phyloP scores from a whole-genome alignment of 64 coral and sea anemone genomes.

The Orbicella faveolata region DNA sequence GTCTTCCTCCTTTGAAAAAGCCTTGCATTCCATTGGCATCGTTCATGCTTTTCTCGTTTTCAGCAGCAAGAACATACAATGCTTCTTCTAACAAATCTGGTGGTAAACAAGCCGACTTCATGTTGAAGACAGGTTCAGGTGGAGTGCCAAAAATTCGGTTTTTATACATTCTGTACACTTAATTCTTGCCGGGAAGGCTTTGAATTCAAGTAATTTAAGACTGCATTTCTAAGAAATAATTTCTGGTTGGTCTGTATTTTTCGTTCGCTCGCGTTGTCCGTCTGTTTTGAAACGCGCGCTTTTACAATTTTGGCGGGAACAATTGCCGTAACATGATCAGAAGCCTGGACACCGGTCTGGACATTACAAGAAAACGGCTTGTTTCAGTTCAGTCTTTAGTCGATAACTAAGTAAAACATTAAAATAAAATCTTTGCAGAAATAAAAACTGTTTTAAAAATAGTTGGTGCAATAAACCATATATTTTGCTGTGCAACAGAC shows the following conservation, averaged over 20 bases:
- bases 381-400: too few species aligned
- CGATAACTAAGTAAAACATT: too few species aligned
- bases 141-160: constrained; percentile 97
- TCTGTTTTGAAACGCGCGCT: not conserved
- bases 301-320: constrained; percentile 1
- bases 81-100: constrained; percentile 94
- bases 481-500: too few species aligned
- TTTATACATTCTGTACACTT: constrained; percentile 53
- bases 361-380: not conserved
- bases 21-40: constrained; percentile 68
- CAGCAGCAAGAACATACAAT: constrained; percentile 87
- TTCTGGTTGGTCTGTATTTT: not conserved
- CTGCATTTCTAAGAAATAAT: not conserved
- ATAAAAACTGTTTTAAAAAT: too few species aligned
- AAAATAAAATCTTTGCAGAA: too few species aligned
- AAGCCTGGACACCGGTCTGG: not conserved
- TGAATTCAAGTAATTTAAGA: not conserved
- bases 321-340: not conserved
- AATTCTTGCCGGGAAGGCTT: not conserved
- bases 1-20: constrained; percentile 89
- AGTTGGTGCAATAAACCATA: too few species aligned
- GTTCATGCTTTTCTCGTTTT: constrained; percentile 98
- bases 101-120: constrained; percentile 69
- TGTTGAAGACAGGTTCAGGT: constrained; percentile 96
- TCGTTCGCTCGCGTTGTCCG: not conserved